phyloP scores from a whole-genome alignment of 2,113 vertebrate species.

The Podarcis muralis region DNA sequence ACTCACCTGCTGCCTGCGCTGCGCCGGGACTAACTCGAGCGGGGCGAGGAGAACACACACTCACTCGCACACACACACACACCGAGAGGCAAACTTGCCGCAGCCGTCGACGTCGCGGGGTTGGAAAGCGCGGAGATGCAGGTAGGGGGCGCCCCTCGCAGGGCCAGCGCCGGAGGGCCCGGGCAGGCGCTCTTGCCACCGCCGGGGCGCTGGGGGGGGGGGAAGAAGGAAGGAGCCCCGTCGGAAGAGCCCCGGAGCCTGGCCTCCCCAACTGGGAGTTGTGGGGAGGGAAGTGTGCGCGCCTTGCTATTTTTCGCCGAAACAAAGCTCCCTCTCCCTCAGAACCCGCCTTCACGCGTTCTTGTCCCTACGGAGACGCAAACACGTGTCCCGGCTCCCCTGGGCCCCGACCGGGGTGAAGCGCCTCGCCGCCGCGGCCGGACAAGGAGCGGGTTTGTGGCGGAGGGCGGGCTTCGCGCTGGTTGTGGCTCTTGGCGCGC shows the following conservation, averaged over 20 bases:
- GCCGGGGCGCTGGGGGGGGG: not conserved
- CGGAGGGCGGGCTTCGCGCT: not conserved
- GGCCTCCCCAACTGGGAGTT: not conserved
- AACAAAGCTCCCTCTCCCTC: not conserved
- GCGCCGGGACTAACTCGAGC: not conserved
- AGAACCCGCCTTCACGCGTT: not conserved
- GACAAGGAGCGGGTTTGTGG: not conserved
- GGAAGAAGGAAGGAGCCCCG: not conserved
- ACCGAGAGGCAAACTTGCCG: not conserved
- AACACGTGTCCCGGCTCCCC: not conserved
- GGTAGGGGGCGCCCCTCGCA: conserved; percentile 36
- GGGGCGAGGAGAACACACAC: not conserved
- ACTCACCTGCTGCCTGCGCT: conserved; percentile 36
- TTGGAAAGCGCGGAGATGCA: conserved; percentile 18
- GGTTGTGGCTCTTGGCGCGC: not conserved
- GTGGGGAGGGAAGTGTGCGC: not conserved
- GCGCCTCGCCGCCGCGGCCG: not conserved
- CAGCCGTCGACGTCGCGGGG: not conserved
- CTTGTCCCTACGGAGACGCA: not conserved
- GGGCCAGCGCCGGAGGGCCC: not conserved
- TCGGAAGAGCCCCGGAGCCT: not conserved
- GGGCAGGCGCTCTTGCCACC: not conserved
- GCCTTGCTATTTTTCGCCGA: not conserved
- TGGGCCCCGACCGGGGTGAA: not conserved
- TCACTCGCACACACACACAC: too few relatives aligned